Base-by-base conservation (phyloP, 1,140 invertebrate genomes). In the Caenorhabditis latens region DNA sequence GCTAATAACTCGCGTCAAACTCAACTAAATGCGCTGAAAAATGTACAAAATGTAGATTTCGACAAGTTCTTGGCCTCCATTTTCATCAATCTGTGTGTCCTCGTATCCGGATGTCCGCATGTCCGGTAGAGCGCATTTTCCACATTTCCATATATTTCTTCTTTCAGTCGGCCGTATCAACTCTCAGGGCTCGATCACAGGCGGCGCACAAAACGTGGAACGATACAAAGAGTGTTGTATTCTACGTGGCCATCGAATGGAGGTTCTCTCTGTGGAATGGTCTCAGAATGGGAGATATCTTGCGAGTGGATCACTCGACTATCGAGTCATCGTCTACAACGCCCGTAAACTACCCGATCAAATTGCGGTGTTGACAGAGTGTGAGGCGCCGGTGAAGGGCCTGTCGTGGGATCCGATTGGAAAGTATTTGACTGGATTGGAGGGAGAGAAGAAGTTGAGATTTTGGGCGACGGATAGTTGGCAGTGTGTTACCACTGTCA, bases 331-430 rank as follows among this genome's bases (percentile, higher is more conserved):
- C 63, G 95, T 99, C 67, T 99, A 98, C 97, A 97, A 98, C 94
- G 96, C 96, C 0, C 94, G 95, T 21, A 96, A 97, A 89, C 96
- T 97, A 93, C 96, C 96, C 48, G 94, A 94, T 94, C 91, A 88
- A 14, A 16, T 97, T 97, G 6, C 94, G 98, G 88, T 97, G 99
- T 0, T 98, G 98, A 63, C 40, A 13, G 61, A 61, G 9, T 65
- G 40, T 48, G 13, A 84, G 21, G 16, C 48, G 24, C 16, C 67
- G 19, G 88, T 89, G 4, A 94, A 94, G 94, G 98, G 98, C 24
- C 96, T 99, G 13, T 95, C 96, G n/a, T 99, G 97, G 97, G 98
- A 99, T 94, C 98, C 98, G 0, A 95, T 98, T 84, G 97, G 98
- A 0, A 97, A 97, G 93, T 99, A 97, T 93, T 93, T 99, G 53